Evolutionary conservation across 1,140 invertebrate species (phyloP).

Genomic region (Drosophila varians): DNA sequence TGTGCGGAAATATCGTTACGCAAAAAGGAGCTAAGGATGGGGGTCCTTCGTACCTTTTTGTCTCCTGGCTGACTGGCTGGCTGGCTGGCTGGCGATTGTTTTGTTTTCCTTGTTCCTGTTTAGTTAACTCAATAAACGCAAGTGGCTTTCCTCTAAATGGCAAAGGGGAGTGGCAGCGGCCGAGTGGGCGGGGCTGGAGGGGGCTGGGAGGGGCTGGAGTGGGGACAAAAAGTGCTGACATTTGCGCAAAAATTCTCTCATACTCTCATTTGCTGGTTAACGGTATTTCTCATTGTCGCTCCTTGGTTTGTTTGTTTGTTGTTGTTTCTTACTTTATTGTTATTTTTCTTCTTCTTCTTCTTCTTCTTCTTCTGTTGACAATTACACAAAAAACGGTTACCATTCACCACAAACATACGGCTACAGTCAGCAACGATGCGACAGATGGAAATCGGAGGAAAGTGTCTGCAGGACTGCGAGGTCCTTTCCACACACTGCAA

Average conservation of each 20-base stretch:
- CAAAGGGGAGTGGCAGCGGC: too few species aligned
- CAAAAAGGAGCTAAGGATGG: constrained; percentile 17
- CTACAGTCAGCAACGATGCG: constrained; percentile 17
- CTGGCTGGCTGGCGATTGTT: too few species aligned
- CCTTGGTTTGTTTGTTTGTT: constrained; percentile 30
- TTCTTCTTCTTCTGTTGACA: constrained; percentile 61
- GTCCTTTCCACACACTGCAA: too few species aligned
- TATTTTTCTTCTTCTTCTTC: neutral
- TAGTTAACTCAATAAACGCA: constrained; percentile 80
- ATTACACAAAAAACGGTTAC: constrained; percentile 77
- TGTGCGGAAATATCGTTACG: constrained; percentile 70
- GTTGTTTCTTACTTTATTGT: constrained; percentile 13
- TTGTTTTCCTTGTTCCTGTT: constrained; percentile 57
- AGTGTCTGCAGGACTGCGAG: neutral
- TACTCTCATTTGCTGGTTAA: constrained; percentile 77
- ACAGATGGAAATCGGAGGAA: constrained; percentile 50
- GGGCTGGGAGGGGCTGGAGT: neutral
- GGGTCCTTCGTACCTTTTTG: constrained; percentile 10
- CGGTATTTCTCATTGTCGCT: constrained; percentile 70
- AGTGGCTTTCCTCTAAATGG: constrained; percentile 33
- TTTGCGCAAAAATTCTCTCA: constrained; percentile 69
- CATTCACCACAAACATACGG: constrained; percentile 76
- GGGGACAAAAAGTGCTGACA: constrained; percentile 63
- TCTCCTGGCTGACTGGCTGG: too few species aligned
- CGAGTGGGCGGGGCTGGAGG: too few species aligned